Conservation (phyloP, 2,797 vertebrate genomes). For the Enteromius afrohamiltoni region DNA sequence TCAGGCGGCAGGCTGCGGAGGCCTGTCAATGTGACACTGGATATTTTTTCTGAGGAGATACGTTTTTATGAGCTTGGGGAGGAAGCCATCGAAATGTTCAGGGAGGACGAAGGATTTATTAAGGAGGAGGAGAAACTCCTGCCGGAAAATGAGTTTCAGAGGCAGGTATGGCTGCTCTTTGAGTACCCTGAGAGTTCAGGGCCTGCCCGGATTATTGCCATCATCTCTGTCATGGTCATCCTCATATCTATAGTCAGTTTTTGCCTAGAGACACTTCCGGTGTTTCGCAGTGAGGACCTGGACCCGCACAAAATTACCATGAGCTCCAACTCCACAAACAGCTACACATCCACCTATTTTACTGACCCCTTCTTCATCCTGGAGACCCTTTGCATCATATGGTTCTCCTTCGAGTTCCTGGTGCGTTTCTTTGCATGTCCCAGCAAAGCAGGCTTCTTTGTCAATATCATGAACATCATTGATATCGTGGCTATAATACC, state of each 20-base stretch:
- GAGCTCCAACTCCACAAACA: constrained; percentile 79
- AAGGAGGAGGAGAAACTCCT: constrained; percentile 88
- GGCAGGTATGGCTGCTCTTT: constrained; percentile 89
- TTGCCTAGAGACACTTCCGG: constrained; percentile 87
- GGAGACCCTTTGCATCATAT: constrained; percentile 98
- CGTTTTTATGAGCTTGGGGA: constrained; percentile 90
- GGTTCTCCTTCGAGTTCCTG: constrained; percentile 99
- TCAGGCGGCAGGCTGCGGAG: constrained; percentile 84
- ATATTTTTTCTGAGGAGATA: constrained; percentile 90
- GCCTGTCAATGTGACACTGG: constrained; percentile 86
- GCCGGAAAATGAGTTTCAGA: constrained; percentile 88
- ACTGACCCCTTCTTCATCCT: constrained; percentile 99
- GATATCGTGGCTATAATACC: constrained; percentile 99
- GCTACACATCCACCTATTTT: constrained; percentile 84
- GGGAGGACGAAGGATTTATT: constrained; percentile 90
- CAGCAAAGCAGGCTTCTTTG: constrained; percentile 98
- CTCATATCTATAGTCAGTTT: constrained; percentile 91
- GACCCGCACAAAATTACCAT: not conserved
- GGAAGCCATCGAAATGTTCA: constrained; percentile 89
- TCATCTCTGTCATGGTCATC: constrained; percentile 90
- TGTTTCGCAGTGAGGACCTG: constrained; percentile 83
- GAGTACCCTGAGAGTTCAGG: constrained; percentile 90
- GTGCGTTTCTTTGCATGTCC: constrained; percentile 97
- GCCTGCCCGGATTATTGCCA: constrained; percentile 88
- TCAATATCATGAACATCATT: constrained; percentile 99